Base-by-base conservation (phyloP, 1,140 invertebrate genomes). In the Euschistus heros region DNA sequence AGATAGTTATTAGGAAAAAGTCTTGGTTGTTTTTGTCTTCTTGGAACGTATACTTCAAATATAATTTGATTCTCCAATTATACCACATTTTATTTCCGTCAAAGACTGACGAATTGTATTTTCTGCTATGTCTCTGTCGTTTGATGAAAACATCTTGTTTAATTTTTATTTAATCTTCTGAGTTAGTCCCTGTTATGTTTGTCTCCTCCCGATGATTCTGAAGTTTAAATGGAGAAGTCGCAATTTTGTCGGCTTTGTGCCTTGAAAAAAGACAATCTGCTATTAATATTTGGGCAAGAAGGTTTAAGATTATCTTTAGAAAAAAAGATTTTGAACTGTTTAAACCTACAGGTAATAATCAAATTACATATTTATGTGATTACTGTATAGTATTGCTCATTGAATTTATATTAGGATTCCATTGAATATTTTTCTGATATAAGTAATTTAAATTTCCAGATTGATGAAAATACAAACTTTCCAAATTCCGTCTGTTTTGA, bases 311-410 rank as follows among this genome's bases (percentile, higher is more conserved):
- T 78, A 20, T 71, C 66, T 0, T 74, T 80, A 17, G 74, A 76
- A 47, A 62, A 67, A 4, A 80, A 79, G 74, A 79, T 80, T 64
- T 70, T 68, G 0, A 79, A 78, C 66, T 79, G 75, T 69, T 72
- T 80, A 50, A 75, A 76, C 64, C 76, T 80, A 67, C 72, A 78
- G 75, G 78, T 76, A 69, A 18, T 54, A 22, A 14, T 17, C 5
- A 0, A 44, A 46, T 66, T 61, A 17, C 18, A 2, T 33, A 6
- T 33, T 15, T 46, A 26, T 26, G 7, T 62, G 10, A 54, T 20
- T 54, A 4, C 7, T 18, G 27, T 30, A 52, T 10, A 8, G 20
- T 22, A 54, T 22, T 20, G 2, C 13, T 54, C 22, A 54, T 20
- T 54, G 52, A 18, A 2, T 47, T 47, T 14, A 17, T 47, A 5